phyloP scores from a whole-genome alignment of 2,888 invertebrate species.

The Cacoxenus indagator region DNA sequence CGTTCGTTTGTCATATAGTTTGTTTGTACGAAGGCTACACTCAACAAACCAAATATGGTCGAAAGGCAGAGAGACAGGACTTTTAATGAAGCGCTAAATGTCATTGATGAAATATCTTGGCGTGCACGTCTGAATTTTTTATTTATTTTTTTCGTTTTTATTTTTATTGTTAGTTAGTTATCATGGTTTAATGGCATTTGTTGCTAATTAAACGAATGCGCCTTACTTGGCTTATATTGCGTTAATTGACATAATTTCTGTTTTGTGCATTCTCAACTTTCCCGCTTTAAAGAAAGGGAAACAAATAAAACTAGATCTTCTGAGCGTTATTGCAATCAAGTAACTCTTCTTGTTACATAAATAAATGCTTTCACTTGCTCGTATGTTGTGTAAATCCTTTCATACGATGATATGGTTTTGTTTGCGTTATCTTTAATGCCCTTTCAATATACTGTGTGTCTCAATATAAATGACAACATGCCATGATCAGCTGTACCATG shows the following conservation, averaged over 20 bases:
- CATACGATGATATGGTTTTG: too few species aligned
- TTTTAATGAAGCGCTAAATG: constrained; percentile 66
- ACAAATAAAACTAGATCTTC: too few species aligned
- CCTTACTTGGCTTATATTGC: constrained; percentile 52
- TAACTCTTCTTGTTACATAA: too few species aligned
- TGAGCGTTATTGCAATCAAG: too few species aligned
- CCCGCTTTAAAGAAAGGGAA: too few species aligned
- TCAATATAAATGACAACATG: too few species aligned
- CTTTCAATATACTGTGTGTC: too few species aligned
- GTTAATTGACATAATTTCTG: constrained; percentile 44
- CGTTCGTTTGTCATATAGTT: too few species aligned
- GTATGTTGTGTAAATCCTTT: too few species aligned
- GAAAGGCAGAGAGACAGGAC: constrained; percentile 46
- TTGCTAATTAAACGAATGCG: constrained; percentile 55
- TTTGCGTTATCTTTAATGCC: too few species aligned
- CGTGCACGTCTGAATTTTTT: constrained; percentile 20
- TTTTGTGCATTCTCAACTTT: background rate
- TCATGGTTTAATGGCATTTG: constrained; percentile 35
- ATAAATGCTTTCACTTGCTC: background rate
- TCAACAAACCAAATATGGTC: constrained; percentile 49
- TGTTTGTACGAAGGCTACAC: background rate
- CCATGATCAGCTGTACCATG: too few species aligned
- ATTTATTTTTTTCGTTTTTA: background rate
- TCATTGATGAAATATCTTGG: constrained; percentile 63
- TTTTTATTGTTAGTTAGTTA: constrained; percentile 6